Evolutionary conservation across 2,113 vertebrate species (phyloP).

Genomic region (Serranochromis macrocephalus): DNA sequence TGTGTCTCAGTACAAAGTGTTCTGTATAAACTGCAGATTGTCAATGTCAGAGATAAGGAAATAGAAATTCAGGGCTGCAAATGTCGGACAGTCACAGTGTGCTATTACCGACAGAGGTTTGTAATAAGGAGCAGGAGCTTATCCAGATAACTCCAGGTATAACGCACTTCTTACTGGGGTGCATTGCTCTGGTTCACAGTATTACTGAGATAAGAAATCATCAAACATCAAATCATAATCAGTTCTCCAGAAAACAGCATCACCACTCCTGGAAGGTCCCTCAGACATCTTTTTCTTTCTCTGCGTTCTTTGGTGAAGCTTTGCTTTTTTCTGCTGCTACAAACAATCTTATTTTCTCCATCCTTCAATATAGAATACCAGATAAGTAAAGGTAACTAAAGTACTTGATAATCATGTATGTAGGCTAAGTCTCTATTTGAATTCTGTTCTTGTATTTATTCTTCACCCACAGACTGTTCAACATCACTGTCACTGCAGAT

Average conservation of each 20-base stretch:
- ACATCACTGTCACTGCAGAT: neutral
- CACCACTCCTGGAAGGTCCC: rapidly evolving
- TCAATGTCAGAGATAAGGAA: conserved; percentile 20
- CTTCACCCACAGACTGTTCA: neutral
- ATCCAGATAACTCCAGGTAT: neutral
- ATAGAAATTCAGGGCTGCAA: neutral
- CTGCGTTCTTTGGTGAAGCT: neutral
- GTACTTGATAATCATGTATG: neutral
- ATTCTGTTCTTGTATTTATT: neutral
- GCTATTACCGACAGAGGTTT: neutral
- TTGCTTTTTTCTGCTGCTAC: neutral
- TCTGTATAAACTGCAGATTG: neutral
- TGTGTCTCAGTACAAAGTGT: conserved; percentile 10
- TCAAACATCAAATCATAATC: neutral
- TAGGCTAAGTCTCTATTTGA: neutral
- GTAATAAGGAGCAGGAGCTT: rapidly evolving
- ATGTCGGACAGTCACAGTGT: rapidly evolving
- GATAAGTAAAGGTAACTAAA: neutral
- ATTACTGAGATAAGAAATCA: neutral
- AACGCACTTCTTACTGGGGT: rapidly evolving
- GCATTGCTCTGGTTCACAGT: neutral
- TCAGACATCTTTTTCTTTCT: neutral
- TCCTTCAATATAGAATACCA: neutral
- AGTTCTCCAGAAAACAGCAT: neutral
- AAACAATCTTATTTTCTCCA: neutral